These are phyloP conservation scores for Mythimna loreyi DNA, from an alignment of 2,888 invertebrate species.

Conservation along the genomic window DNA sequence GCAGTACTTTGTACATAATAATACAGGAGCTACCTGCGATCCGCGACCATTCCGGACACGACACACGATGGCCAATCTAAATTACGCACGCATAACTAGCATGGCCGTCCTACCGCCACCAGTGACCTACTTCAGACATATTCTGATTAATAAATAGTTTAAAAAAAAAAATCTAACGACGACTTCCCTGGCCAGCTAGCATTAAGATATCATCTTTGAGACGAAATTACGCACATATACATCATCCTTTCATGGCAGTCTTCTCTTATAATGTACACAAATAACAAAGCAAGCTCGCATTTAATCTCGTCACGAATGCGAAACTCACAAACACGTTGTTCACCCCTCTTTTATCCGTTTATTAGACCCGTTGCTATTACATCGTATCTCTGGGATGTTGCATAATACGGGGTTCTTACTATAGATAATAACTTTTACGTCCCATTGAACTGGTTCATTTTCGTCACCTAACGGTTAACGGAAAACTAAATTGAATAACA, in stretches of 20 bases:
- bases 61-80: constrained; percentile 77
- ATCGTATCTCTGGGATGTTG: constrained; percentile 79
- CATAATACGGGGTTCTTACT: constrained; percentile 80
- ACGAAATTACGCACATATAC: constrained; percentile 85
- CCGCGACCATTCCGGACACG: constrained; percentile 83
- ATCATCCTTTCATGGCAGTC: constrained; percentile 88
- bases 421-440: constrained; percentile 90
- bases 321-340: constrained; percentile 86
- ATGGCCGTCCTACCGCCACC: constrained; percentile 73
- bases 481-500: constrained; percentile 90
- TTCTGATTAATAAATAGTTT: constrained; percentile 74
- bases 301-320: constrained; percentile 75
- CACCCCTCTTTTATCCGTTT: constrained; percentile 80
- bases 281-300: constrained; percentile 86
- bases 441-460: constrained; percentile 89
- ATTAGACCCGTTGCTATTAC: constrained; percentile 80
- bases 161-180: constrained; percentile 70
- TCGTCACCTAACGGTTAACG: constrained; percentile 89
- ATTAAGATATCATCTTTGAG: constrained; percentile 84
- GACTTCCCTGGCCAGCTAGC: constrained; percentile 77
- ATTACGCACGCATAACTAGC: constrained; percentile 81
- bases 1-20: constrained; percentile 91
- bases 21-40: constrained; percentile 88
- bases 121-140: constrained; percentile 71
- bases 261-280: constrained; percentile 90